These are phyloP conservation scores for Apodemus speciosus DNA, from an alignment of 2,113 vertebrate genomes.

Conservation along the genomic window DNA sequence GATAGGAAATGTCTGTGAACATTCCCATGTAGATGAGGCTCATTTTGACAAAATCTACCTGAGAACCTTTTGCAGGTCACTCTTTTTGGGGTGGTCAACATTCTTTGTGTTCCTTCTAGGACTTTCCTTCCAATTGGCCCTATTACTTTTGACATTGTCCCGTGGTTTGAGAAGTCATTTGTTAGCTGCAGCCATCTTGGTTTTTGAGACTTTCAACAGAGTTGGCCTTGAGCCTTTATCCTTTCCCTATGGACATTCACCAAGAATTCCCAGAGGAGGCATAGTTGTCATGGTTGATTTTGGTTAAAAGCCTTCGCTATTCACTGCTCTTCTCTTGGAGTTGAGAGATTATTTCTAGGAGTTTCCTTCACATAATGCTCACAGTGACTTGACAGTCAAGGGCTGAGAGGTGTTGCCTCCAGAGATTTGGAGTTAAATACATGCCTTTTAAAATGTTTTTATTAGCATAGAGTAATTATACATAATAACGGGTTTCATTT, in stretches of 20 bases:
- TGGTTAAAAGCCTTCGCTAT: background rate
- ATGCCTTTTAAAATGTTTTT: background rate
- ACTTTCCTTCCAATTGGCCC: background rate
- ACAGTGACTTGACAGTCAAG: background rate
- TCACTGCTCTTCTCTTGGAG: background rate
- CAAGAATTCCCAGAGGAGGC: background rate
- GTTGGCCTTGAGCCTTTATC: constrained; percentile 27
- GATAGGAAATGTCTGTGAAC: background rate
- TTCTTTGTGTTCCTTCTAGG: background rate
- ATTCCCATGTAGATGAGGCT: background rate
- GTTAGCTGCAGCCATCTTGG: constrained; percentile 38
- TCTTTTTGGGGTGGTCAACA: background rate
- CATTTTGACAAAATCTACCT: background rate
- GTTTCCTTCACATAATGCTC: background rate
- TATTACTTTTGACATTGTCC: background rate
- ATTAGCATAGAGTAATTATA: background rate
- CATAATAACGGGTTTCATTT: background rate
- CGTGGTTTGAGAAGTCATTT: constrained; percentile 7
- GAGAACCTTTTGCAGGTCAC: background rate
- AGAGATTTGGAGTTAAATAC: background rate
- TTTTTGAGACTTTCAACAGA: constrained; percentile 43
- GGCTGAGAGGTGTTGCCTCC: background rate
- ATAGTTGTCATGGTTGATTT: background rate
- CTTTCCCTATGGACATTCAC: background rate
- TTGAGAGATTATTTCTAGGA: background rate